phyloP scores from a whole-genome alignment of 2,113 vertebrate genomes.

The Emydura subglobosa region DNA sequence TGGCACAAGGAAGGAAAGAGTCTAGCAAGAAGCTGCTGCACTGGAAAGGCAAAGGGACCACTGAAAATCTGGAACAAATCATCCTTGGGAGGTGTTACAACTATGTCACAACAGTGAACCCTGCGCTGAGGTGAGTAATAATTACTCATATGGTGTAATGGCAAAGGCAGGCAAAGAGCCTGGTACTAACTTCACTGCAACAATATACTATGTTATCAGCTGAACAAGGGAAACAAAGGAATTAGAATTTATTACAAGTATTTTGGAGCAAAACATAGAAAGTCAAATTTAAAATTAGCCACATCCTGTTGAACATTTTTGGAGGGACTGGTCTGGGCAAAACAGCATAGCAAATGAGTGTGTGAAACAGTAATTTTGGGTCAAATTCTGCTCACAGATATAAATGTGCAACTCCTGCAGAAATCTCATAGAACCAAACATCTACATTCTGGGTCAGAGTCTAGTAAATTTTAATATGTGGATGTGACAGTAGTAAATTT shows the following conservation, averaged over 20 bases:
- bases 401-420: not conserved
- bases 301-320: not conserved
- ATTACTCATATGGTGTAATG: not conserved
- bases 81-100: constrained; percentile 76
- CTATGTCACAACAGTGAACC: constrained; percentile 32
- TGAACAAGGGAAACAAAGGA: not conserved
- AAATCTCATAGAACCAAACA: not conserved
- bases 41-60: constrained; percentile 76
- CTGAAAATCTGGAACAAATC: constrained; percentile 70
- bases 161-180: not conserved
- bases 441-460: not conserved
- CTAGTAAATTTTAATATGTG: not conserved
- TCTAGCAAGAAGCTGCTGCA: rapidly evolving
- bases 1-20: not conserved
- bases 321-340: not conserved
- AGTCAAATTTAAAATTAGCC: rapidly evolving
- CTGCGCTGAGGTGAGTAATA: constrained; percentile 69
- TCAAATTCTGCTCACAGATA: not conserved
- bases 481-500: not conserved
- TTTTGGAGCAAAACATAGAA: not conserved
- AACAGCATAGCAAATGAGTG: not conserved
- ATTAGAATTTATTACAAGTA: not conserved
- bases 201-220: rapidly evolving
- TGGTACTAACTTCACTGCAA: rapidly evolving
- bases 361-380: not conserved